Percentiles rank a stretch among this genome's conserved stretches.
Conservation (phyloP, 2,113 vertebrate genomes). For the Zosterops lateralis region DNA sequence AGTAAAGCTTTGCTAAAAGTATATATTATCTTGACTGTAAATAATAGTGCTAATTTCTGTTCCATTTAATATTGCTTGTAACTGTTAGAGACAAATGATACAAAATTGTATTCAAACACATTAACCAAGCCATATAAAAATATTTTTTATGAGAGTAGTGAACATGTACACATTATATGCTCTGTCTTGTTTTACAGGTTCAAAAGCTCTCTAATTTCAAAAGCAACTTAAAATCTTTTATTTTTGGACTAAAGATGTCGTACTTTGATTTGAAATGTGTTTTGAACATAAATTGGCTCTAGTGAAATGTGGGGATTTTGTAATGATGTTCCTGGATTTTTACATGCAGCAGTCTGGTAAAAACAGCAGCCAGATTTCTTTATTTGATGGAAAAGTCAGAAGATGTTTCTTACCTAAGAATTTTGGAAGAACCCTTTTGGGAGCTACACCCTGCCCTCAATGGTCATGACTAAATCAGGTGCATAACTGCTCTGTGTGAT, state of each 20-base stretch:
- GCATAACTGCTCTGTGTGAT: not conserved
- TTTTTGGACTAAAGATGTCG: not conserved
- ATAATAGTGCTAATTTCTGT: not conserved
- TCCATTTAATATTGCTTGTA: not conserved
- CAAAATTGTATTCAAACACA: not conserved
- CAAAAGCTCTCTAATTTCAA: not conserved
- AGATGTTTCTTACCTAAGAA: not conserved
- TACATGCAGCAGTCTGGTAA: not conserved
- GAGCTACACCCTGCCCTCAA: not conserved
- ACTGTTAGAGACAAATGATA: not conserved
- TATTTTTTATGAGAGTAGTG: not conserved
- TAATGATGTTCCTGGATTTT: not conserved
- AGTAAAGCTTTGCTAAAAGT: not conserved
- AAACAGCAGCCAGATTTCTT: not conserved
- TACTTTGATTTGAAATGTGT: not conserved
- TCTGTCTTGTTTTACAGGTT: not conserved
- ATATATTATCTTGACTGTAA: not conserved
- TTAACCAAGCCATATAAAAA: conserved; percentile 4
- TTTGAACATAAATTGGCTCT: not conserved
- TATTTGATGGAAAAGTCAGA: not conserved
- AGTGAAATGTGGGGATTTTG: not conserved
- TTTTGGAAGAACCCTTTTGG: not conserved
- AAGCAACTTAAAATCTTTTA: not conserved
- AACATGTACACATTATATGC: not conserved
- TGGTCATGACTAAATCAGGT: not conserved